These are phyloP conservation scores for Haliclystus octoradiatus DNA, from an alignment of 30 jellyfish, hydroid and myxozoan species.

Conservation along the genomic window DNA sequence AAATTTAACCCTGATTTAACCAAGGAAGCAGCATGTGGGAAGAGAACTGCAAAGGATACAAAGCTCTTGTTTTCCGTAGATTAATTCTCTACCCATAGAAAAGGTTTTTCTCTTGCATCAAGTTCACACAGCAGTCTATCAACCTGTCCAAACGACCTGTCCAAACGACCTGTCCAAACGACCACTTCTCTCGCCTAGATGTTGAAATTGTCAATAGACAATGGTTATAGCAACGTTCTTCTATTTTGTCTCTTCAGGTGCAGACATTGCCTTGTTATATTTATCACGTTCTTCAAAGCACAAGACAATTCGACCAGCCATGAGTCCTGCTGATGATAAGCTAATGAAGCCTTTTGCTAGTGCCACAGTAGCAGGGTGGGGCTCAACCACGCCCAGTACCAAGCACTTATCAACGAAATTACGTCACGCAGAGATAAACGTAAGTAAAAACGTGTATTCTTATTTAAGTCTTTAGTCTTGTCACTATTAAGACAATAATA, in stretches of 20 bases:
- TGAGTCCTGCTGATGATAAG: slow-evolving; percentile 78
- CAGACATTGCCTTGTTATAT: slow-evolving; percentile 76
- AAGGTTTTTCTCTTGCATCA: no score
- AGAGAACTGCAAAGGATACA: no score
- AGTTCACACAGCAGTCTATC: no score
- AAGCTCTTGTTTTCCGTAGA: no score
- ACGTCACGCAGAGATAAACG: slow-evolving; percentile 70
- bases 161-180: no score
- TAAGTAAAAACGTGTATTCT: slow-evolving; percentile 1
- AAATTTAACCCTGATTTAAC: no score
- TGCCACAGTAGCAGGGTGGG: slow-evolving; percentile 98
- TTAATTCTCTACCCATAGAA: no score
- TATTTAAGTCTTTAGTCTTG: not conserved
- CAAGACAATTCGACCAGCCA: slow-evolving; percentile 84
- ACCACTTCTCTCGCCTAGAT: no score
- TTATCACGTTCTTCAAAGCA: slow-evolving; percentile 71
- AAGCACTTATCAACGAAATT: slow-evolving; percentile 63
- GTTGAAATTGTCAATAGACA: no score
- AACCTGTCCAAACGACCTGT: no score
- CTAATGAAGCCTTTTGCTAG: slow-evolving; percentile 53
- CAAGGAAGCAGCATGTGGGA: no score
- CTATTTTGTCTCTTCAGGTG: slow-evolving; percentile 75
- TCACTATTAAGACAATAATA: not conserved
- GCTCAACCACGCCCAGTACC: slow-evolving; percentile 84
- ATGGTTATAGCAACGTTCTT: no score